phyloP scores from a whole-genome alignment of 2,113 vertebrate species.

The Eptatretus burgeri region DNA sequence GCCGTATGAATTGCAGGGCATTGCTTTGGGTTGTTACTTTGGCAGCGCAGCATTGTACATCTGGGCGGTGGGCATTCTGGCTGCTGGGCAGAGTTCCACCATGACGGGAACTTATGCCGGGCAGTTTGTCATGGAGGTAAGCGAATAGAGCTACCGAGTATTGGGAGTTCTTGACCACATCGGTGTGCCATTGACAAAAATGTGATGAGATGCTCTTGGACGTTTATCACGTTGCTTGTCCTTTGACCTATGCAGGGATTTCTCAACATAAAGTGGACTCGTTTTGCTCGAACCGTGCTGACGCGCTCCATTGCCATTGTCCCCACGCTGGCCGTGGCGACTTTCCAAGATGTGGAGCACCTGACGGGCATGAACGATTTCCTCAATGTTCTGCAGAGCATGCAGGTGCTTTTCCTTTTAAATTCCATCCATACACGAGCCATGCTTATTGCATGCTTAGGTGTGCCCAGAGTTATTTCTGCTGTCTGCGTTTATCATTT shows the following conservation, averaged over 20 bases:
- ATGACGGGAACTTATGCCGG: constrained; percentile 94
- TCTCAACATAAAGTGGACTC: constrained; percentile 63
- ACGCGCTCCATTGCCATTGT: constrained; percentile 56
- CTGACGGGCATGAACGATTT: constrained; percentile 83
- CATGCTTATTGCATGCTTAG: too few species aligned
- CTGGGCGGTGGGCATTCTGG: constrained; percentile 79
- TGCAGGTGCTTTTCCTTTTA: constrained; percentile 28
- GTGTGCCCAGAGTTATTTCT: too few species aligned
- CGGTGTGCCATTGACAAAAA: too few species aligned
- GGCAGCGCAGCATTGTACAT: constrained; percentile 66
- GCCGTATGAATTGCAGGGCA: constrained; percentile 21
- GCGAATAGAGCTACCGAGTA: too few species aligned
- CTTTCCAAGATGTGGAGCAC: constrained; percentile 47
- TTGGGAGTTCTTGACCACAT: too few species aligned
- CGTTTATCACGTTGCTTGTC: too few species aligned
- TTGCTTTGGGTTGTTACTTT: constrained; percentile 63
- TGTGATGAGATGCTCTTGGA: too few species aligned
- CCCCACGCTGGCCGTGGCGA: constrained; percentile 47
- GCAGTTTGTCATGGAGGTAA: constrained; percentile 94
- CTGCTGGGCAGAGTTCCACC: constrained; percentile 85
- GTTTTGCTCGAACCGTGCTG: constrained; percentile 49
- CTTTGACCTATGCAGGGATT: constrained; percentile 29
- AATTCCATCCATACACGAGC: too few species aligned
- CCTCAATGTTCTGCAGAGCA: constrained; percentile 66
- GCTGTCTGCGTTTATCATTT: too few species aligned